Evolutionary conservation across 1,140 invertebrate species (phyloP).

Genomic region (Brachionus rubens): DNA sequence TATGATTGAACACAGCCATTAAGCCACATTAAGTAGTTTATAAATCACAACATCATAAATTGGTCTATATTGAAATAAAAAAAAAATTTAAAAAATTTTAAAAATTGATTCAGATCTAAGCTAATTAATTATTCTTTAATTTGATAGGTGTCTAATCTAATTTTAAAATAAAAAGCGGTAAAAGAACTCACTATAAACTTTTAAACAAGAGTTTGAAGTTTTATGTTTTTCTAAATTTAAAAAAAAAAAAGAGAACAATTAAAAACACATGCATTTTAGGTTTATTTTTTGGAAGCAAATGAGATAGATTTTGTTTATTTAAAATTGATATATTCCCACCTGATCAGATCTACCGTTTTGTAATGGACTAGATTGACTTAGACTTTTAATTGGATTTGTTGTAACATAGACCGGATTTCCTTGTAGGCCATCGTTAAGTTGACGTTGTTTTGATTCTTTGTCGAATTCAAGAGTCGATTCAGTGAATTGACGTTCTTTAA

Average conservation of each 20-base stretch:
- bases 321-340: slow-evolving; percentile 44
- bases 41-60: too few relatives aligned
- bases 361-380: background rate
- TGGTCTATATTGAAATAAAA: too few relatives aligned
- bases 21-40: too few relatives aligned
- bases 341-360: slow-evolving; percentile 17
- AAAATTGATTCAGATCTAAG: too few relatives aligned
- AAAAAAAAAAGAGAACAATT: background rate
- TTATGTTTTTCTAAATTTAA: too few relatives aligned
- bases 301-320: background rate
- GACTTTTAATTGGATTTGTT: background rate
- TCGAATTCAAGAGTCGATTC: background rate
- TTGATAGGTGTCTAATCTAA: background rate
- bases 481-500: background rate
- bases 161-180: background rate
- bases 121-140: background rate
- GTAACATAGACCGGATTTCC: background rate
- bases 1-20: too few relatives aligned
- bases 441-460: background rate
- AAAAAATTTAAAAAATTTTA: too few relatives aligned
- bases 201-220: slow-evolving; percentile 33
- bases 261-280: background rate
- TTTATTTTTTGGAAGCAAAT: background rate
- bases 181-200: slow-evolving; percentile 15
- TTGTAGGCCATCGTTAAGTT: background rate